These are phyloP conservation scores for Erebia palarica DNA, from an alignment of 2,888 invertebrate species.

Conservation along the genomic window DNA sequence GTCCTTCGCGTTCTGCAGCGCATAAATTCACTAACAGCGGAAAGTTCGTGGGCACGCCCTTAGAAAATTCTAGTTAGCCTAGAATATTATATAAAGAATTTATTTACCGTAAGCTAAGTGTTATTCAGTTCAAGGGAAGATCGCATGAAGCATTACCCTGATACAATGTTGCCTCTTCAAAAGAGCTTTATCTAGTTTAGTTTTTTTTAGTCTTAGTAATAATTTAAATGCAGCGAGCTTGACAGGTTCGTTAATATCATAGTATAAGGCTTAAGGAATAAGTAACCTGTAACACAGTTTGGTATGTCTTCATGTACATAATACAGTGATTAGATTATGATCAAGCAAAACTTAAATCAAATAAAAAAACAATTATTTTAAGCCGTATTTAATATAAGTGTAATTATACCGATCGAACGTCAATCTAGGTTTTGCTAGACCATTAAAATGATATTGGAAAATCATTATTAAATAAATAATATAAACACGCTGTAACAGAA, in stretches of 20 bases:
- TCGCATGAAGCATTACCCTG: constrained; percentile 16
- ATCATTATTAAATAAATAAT: neutral
- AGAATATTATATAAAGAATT: neutral
- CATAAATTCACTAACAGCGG: no score
- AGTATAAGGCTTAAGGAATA: neutral
- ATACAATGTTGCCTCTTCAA: constrained; percentile 38
- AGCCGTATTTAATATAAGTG: neutral
- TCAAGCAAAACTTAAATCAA: neutral
- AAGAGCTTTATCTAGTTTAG: constrained; percentile 43
- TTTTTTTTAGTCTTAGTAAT: constrained; percentile 40
- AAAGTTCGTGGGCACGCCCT: neutral
- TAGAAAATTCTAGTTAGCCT: neutral
- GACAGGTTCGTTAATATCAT: neutral
- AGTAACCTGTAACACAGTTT: neutral
- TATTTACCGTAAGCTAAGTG: constrained; percentile 1
- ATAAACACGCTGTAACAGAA: neutral
- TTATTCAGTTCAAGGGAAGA: constrained; percentile 7
- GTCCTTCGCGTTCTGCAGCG: no score
- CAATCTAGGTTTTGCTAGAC: neutral
- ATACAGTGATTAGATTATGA: neutral
- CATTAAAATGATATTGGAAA: neutral
- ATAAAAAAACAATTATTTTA: neutral
- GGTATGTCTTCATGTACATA: constrained; percentile 9
- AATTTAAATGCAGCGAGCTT: constrained; percentile 30
- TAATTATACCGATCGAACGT: neutral